These are phyloP conservation scores for Cotesia glomerata DNA, from an alignment of 1,140 invertebrate species.

Conservation along the genomic window DNA sequence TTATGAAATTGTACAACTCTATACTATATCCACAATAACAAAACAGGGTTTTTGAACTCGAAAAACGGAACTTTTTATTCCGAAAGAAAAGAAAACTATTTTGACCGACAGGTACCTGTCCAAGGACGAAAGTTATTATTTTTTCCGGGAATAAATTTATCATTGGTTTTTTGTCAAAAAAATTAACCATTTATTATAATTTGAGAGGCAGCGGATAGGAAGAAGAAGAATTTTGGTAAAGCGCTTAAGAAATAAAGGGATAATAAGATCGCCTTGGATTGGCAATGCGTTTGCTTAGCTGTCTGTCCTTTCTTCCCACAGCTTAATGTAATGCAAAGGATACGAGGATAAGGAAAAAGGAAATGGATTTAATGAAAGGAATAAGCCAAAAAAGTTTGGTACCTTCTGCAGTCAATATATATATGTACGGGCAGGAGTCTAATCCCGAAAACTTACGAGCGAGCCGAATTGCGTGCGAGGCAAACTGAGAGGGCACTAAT, in stretches of 20 bases:
- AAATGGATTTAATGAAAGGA: neutral
- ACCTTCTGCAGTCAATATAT: conserved; percentile 14
- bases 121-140: neutral
- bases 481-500: conserved; percentile 23
- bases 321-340: neutral
- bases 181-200: too few relatives aligned
- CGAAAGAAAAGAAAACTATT: neutral
- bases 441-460: conserved; percentile 48
- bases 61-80: neutral
- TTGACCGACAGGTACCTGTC: neutral
- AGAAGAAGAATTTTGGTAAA: conserved; percentile 29
- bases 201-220: neutral
- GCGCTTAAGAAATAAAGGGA: conserved; percentile 32
- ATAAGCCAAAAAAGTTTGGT: conserved; percentile 1
- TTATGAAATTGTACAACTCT: neutral
- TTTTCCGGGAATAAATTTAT: too few relatives aligned
- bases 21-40: neutral
- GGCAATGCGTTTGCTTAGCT: neutral
- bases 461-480: conserved; percentile 44
- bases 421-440: conserved; percentile 25
- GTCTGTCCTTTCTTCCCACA: conserved; percentile 19
- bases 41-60: conserved; percentile 7
- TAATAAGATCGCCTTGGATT: conserved; percentile 31
- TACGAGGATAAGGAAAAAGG: too few relatives aligned
- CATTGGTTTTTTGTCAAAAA: too few relatives aligned